A percentile compares a stretch with the other conserved stretches of the same genome.
These are phyloP conservation scores for Protophormia terraenovae DNA, from an alignment of 2,888 invertebrate genomes.

Conservation along the genomic window DNA sequence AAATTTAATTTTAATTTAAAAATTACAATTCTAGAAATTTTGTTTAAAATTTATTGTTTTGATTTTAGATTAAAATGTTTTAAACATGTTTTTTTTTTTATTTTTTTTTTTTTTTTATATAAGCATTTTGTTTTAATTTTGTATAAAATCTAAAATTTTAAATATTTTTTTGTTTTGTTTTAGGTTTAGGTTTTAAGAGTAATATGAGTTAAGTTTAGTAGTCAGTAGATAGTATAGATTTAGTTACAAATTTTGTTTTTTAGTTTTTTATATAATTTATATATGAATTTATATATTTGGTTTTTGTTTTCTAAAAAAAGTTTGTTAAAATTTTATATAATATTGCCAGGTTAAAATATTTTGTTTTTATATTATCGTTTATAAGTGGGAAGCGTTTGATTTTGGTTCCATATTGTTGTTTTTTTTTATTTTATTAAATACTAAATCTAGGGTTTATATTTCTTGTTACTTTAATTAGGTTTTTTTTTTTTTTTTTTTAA, in stretches of 20 bases:
- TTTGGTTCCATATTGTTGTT: slow-evolving; percentile 78
- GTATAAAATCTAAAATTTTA: slow-evolving; percentile 61
- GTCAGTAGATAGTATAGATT: slow-evolving; percentile 56
- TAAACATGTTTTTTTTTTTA: slow-evolving; percentile 33
- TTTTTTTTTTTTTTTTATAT: no score
- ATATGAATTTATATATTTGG: slow-evolving; percentile 54
- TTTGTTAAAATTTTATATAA: slow-evolving; percentile 68
- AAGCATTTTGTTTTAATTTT: slow-evolving; percentile 48
- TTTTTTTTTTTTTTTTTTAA: slow-evolving; percentile 48
- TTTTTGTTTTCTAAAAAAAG: slow-evolving; percentile 61
- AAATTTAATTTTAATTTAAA: no score
- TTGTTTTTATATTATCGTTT: slow-evolving; percentile 74
- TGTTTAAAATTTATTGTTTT: neutral
- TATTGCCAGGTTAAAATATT: slow-evolving; percentile 66
- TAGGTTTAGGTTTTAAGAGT: slow-evolving; percentile 5
- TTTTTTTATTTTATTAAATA: slow-evolving; percentile 56
- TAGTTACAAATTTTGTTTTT: slow-evolving; percentile 35
- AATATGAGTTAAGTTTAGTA: slow-evolving; percentile 41
- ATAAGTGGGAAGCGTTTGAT: slow-evolving; percentile 80
- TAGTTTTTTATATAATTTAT: slow-evolving; percentile 25
- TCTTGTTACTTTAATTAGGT: slow-evolving; percentile 27
- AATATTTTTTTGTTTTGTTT: slow-evolving; percentile 49
- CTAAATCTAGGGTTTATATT: slow-evolving; percentile 45
- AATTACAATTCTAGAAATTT: no score
- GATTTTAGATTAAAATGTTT: slow-evolving; percentile 46